phyloP scores from a whole-genome alignment of 2,797 vertebrate genomes.

The Clarias fuscus region DNA sequence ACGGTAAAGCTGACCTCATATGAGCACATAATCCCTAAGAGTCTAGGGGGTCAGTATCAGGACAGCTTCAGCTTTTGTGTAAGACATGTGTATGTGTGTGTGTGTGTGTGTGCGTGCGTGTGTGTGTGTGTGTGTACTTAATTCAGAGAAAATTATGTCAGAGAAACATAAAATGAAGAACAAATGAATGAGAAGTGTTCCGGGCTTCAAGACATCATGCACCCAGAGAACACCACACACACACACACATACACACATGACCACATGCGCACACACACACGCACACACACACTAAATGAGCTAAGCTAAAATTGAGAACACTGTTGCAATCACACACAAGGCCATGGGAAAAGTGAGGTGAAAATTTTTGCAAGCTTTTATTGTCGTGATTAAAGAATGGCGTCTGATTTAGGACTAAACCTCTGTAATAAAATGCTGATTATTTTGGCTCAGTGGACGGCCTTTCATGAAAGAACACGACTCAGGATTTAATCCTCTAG shows the following conservation, averaged over 20 bases:
- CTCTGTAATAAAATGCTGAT: neutral
- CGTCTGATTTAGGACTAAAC: neutral
- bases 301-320: neutral
- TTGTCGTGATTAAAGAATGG: too few relatives aligned
- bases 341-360: neutral
- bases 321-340: neutral
- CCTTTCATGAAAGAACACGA: neutral
- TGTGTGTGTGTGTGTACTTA: too few relatives aligned
- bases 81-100: too few relatives aligned
- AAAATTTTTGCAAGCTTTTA: neutral
- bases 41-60: too few relatives aligned
- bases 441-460: neutral
- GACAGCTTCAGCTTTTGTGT: too few relatives aligned
- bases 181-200: constrained; percentile 16
- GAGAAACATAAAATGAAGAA: neutral
- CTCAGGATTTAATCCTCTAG: neutral
- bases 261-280: neutral
- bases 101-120: too few relatives aligned
- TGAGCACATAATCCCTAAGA: too few relatives aligned
- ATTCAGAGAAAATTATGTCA: neutral
- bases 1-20: too few relatives aligned
- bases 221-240: neutral
- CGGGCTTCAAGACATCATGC: constrained; percentile 13
- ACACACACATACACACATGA: neutral
- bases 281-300: neutral